Evolutionary conservation across 2,888 invertebrate species (phyloP).

Genomic region (Boloria selene): DNA sequence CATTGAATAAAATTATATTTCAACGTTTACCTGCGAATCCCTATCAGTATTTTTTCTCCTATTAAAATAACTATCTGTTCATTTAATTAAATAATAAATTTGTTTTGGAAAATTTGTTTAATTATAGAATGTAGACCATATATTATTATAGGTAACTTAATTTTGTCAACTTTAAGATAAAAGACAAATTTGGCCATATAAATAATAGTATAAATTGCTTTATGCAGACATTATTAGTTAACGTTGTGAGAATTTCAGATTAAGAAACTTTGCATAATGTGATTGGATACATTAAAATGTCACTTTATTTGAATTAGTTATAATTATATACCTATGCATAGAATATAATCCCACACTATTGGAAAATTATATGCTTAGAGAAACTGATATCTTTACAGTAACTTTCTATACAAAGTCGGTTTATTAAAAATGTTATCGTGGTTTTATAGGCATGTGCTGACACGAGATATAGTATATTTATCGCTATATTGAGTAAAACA

Average conservation of each 20-base stretch:
- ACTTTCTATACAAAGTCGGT: too few species aligned
- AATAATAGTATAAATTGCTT: constrained; percentile 33
- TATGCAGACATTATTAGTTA: constrained; percentile 24
- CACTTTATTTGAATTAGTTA: neutral
- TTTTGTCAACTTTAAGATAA: constrained; percentile 19
- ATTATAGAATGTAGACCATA: constrained; percentile 11
- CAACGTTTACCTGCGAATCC: too few species aligned
- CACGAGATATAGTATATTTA: too few species aligned
- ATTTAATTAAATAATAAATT: neutral
- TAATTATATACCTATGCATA: too few species aligned
- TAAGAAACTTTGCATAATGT: constrained; percentile 23
- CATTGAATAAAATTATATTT: too few species aligned
- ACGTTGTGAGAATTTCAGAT: constrained; percentile 16
- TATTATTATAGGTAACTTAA: constrained; percentile 10
- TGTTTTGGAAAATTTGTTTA: neutral
- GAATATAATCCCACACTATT: too few species aligned
- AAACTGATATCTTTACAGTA: too few species aligned
- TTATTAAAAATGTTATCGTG: too few species aligned
- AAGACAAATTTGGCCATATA: constrained; percentile 29
- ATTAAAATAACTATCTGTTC: neutral
- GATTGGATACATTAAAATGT: constrained; percentile 2
- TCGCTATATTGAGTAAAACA: too few species aligned
- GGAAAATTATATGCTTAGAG: too few species aligned
- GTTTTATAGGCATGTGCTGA: too few species aligned
- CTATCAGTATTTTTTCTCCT: too few species aligned